A percentile compares a stretch with the other conserved stretches of the same genome.
Conservation (phyloP, 2,888 invertebrate species). For the Drosophila fulvimacula region DNA sequence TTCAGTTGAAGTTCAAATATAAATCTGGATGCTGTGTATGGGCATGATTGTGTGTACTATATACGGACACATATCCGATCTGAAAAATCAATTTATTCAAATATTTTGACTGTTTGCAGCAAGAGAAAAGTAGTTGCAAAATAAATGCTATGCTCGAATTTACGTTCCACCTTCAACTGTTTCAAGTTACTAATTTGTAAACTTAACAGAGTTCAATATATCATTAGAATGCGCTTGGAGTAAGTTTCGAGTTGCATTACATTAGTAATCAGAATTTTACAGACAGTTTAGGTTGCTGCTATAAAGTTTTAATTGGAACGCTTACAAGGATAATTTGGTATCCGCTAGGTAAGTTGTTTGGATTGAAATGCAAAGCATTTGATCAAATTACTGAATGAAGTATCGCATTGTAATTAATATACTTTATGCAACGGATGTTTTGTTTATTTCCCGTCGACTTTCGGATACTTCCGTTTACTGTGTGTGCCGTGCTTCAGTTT, state of each 20-base stretch:
- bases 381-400: slow-evolving; percentile 10
- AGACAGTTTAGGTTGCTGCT: neutral
- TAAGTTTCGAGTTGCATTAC: neutral
- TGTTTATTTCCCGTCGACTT: slow-evolving; percentile 74
- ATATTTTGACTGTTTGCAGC: neutral
- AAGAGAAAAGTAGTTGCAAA: neutral
- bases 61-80: neutral
- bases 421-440: slow-evolving; percentile 69
- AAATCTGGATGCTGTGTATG: neutral
- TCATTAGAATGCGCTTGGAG: neutral
- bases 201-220: neutral
- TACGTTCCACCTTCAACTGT: neutral
- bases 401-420: slow-evolving; percentile 61
- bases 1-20: neutral
- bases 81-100: neutral
- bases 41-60: neutral
- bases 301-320: neutral
- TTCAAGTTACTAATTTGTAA: neutral
- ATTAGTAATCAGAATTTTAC: neutral
- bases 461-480: slow-evolving; percentile 58
- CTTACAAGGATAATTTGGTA: slow-evolving; percentile 34
- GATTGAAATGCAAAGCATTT: neutral
- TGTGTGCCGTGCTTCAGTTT: slow-evolving; percentile 35
- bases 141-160: neutral
- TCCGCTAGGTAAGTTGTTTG: neutral